Evolutionary conservation across 2,888 invertebrate species (phyloP).

Genomic region (Sesia apiformis): DNA sequence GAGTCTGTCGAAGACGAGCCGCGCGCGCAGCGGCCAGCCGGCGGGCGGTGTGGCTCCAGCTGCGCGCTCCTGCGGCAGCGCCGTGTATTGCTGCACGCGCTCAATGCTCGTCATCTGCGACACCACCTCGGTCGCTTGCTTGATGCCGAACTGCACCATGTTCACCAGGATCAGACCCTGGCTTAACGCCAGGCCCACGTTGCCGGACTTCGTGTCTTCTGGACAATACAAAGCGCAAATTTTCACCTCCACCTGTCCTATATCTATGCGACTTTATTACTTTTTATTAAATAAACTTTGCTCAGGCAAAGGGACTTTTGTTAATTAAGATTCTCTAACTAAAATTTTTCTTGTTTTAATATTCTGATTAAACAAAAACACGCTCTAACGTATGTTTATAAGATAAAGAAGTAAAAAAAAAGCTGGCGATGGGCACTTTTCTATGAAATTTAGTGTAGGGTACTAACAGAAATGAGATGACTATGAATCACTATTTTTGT

Average conservation of each 20-base stretch:
- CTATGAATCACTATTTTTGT: too few relatives aligned
- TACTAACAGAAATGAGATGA: too few relatives aligned
- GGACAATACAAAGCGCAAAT: slow-evolving; percentile 4
- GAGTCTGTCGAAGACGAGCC: slow-evolving; percentile 75
- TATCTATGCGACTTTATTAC: background rate
- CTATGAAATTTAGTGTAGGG: too few relatives aligned
- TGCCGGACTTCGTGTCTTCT: slow-evolving; percentile 76
- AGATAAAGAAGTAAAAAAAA: too few relatives aligned
- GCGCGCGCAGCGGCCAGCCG: slow-evolving; percentile 78
- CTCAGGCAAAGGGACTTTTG: too few relatives aligned
- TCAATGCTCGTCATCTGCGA: slow-evolving; percentile 90
- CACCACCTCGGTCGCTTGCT: slow-evolving; percentile 84
- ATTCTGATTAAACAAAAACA: too few relatives aligned
- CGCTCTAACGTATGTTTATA: too few relatives aligned
- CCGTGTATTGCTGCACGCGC: slow-evolving; percentile 84
- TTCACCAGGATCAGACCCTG: slow-evolving; percentile 84
- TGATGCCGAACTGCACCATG: slow-evolving; percentile 86
- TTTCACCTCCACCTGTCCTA: background rate
- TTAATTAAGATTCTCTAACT: background rate
- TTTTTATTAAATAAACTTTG: background rate
- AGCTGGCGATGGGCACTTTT: too few relatives aligned
- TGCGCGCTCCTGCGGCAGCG: slow-evolving; percentile 81
- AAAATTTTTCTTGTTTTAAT: background rate
- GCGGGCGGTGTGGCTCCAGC: slow-evolving; percentile 74
- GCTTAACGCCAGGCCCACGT: slow-evolving; percentile 82